A percentile compares a stretch with the other conserved stretches of the same genome.
phyloP scores from a whole-genome alignment of 2,888 invertebrate genomes.

The Cerastoderma edule region DNA sequence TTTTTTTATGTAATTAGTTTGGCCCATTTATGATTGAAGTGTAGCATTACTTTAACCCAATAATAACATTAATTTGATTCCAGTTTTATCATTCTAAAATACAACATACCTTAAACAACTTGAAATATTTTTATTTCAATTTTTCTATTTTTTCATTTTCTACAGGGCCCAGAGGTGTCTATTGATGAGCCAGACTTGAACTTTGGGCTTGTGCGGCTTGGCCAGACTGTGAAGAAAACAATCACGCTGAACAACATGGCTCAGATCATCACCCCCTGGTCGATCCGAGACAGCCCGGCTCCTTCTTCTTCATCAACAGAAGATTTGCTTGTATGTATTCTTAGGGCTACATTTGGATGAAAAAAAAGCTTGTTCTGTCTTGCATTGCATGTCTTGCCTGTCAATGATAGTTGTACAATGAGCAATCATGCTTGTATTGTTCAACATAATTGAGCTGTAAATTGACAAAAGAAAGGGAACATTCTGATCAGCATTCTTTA shows the following conservation, averaged over 20 bases:
- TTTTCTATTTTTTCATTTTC: no score
- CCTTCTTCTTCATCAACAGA: constrained; percentile 19
- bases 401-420: no score
- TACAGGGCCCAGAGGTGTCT: constrained; percentile 81
- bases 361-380: no score
- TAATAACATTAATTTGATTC: background rate
- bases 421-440: no score
- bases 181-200: constrained; percentile 81
- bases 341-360: background rate
- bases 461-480: no score
- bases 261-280: constrained; percentile 78
- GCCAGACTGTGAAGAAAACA: constrained; percentile 67
- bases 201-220: constrained; percentile 82
- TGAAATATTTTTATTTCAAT: background rate
- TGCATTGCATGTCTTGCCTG: no score
- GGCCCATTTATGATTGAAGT: no score
- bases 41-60: background rate
- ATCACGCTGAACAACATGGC: constrained; percentile 78
- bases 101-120: background rate
- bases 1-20: no score
- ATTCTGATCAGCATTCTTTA: no score
- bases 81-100: background rate
- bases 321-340: background rate
- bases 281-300: constrained; percentile 67
- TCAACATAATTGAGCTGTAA: no score